Conservation (phyloP, 2,113 vertebrate genomes). For the Rattus rattus region DNA sequence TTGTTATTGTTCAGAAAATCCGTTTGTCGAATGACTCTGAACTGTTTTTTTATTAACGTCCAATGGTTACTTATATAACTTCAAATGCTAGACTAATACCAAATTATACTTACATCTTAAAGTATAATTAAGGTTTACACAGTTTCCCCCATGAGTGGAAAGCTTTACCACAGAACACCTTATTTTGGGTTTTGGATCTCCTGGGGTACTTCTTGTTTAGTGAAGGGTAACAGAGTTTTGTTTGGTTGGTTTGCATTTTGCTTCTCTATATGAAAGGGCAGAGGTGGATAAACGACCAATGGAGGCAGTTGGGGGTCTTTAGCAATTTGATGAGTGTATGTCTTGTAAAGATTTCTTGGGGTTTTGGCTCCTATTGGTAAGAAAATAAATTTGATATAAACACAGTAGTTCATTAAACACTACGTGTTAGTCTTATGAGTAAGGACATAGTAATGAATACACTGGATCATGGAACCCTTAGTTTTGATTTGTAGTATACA, state of each 20-base stretch:
- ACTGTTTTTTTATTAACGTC: neutral
- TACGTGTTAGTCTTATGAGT: neutral
- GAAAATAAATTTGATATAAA: neutral
- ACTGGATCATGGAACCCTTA: neutral
- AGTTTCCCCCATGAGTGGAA: slow-evolving; percentile 22
- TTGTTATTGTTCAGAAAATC: neutral
- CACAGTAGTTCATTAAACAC: neutral
- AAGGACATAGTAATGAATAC: neutral
- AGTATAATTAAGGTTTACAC: neutral
- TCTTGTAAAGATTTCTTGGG: neutral
- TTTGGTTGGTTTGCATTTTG: neutral
- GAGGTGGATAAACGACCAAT: neutral
- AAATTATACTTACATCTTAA: neutral
- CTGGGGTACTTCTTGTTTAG: neutral
- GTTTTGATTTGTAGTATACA: neutral
- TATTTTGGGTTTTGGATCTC: neutral
- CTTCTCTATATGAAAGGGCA: slow-evolving; percentile 17
- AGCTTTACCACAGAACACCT: neutral
- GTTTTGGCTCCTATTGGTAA: neutral
- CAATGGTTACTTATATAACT: neutral
- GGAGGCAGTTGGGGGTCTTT: neutral
- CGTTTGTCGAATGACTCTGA: neutral
- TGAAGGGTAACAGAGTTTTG: neutral
- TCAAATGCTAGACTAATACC: neutral
- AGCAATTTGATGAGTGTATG: neutral